Base-by-base conservation (phyloP, 2,113 vertebrate genomes). In the Dissostichus mawsoni region DNA sequence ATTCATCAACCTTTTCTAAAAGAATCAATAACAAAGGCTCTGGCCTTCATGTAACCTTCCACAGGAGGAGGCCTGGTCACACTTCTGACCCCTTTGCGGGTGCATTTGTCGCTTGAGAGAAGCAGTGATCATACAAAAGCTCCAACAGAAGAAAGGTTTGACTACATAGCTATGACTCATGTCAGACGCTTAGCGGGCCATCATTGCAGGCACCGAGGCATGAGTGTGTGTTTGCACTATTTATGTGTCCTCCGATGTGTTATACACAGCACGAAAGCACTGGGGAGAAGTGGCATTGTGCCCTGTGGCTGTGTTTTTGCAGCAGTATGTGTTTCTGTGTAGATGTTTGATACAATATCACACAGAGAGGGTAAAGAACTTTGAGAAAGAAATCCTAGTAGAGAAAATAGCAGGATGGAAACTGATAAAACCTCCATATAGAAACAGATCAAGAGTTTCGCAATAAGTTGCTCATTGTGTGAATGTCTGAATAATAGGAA, bases 101-200 rank as follows among this genome's bases (percentile, higher is more conserved):
- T 59, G 48, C 62, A 69, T 0, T 29, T 75, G 76, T 81, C 14
- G 11, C 78, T 55, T 5, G 33, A 20, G 53, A 82, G 62, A 44
- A 74, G 53, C 45, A 63, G 56, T 14, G 71, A 71, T 81, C 48
- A 78, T 59, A 80, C 6, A n/a, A 17, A 48, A 45, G 25, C 8
- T 11, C 11, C 44, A 14, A 17, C 66, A 78, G 11, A 62, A 70
- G 13, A 56, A 13, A 57, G 65, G 61, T 56, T 57, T 74, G 73
- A 48, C 82, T 67, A 11, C 25, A 66, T 45, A 45, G 63, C 75
- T 57, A 62, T 83, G 83, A 88, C 73, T 89, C 82, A 82, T 74
- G 79, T 83, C 73, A 69, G 72, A 62, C 8, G 23, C 85, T 74
- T 62, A 63, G 70, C 69, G 8, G 68, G 18, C 55, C 51, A 45